Base-by-base conservation (phyloP, 2,113 vertebrate species). In the Sterrhoptilus dennistouni region DNA sequence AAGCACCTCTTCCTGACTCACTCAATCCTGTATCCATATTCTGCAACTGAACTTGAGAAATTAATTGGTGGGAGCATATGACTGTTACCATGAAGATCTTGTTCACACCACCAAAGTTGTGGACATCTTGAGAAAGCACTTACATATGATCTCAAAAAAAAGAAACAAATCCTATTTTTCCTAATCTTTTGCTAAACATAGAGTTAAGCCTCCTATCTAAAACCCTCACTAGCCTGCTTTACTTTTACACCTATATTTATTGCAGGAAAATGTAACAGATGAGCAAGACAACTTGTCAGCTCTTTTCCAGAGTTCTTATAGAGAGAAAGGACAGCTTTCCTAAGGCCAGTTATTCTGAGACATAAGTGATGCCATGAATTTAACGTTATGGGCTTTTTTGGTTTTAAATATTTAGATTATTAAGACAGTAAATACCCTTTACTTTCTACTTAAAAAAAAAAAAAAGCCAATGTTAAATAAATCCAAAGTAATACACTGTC, bases 151-250 rank as follows among this genome's bases (percentile, higher is more conserved):
- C 11, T 36, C 6, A 11, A 33, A 8, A 42, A 40, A 31, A 11
- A 31, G 25, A 53, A 19, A 38, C 38, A 33, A 59, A 53, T n/a
- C 14, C 4, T 18, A 12, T 42, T 82, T 78, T 66, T 44, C 24
- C 22, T 69, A 74, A 47, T 60, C 8, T 9, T 85, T 93, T 87
- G 13, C 12, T 71, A 71, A 87, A 42, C 12, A 25, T 20, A 33
- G 24, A 52, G 9, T 66, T 59, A 89, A 93, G 8, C 6, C 14
- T 49, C 31, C 27, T n/a, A 42, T 68, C 56, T 84, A 44, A 84
- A 70, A 60, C 3, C 0, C 0, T 2, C 25, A 54, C 8, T 64
- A 31, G 40, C 87, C 11, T 4, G 1, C 28, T 65, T 74, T 68
- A 25, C 2, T 78, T 25, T 66, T 69, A n/a, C n/a, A 47, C 9